Base-by-base conservation (phyloP, 2,797 vertebrate species). In the Enteromius fasciolatus region DNA sequence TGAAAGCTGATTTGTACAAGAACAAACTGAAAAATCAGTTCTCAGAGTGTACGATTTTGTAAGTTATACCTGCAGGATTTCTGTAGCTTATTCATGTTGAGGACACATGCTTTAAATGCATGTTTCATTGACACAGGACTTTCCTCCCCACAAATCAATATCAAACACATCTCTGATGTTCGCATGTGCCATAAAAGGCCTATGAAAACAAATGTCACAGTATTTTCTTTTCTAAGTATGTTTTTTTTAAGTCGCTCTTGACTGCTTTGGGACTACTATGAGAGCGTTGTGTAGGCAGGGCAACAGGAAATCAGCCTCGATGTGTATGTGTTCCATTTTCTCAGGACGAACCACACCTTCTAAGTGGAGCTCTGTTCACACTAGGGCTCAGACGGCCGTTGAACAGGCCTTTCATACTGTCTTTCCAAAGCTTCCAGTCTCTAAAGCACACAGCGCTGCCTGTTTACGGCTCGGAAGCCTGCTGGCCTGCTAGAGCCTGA, bases 371-470 rank as follows among this genome's bases (percentile, higher is more conserved):
- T 80, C 23, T 74, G 77, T 86, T 41, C 85, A 85, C 83, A 87
- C 83, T 85, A 70, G 76, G 79, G 66, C 76, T 76, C 73, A 84
- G 82, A 85, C 33, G 59, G 76, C 76, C 31, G 61, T 44, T 88
- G 66, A 88, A 88, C 79, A 39, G 61, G 67, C 75, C 85, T 85
- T 88, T 88, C 82, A 88, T 88, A 73, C 70, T 76, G 23, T 64
- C 28, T 54, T 57, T 85, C 81, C 61, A 79, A 78, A 48, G 64
- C 20, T 41, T 81, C 31, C 61, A 84, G 74, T 76, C 50, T 54
- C 25, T 14, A 59, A 69, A 76, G 73, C 50, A 88, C 84, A 88
- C 83, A 87, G 72, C 61, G 54, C 31, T 68, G 76, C 46, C 84
- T 87, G 70, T 88, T 85, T 70, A 83, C 17, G 11, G 33, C 72